A percentile compares a stretch with the other conserved stretches of the same genome.
These are phyloP conservation scores for Erannis defoliaria DNA, from an alignment of 2,888 invertebrate species.

Conservation along the genomic window DNA sequence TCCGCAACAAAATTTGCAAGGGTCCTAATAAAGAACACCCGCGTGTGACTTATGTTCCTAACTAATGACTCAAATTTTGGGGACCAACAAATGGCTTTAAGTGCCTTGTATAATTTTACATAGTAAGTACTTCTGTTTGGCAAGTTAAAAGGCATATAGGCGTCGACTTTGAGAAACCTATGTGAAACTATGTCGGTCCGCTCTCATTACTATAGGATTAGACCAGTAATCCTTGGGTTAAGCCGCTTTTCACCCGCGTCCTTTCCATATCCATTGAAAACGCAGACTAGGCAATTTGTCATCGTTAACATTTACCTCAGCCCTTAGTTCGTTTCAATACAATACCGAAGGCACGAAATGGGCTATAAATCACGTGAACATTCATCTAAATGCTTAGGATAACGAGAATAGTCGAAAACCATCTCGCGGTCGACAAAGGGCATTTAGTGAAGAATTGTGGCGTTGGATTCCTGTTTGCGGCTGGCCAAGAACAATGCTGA, in stretches of 20 bases:
- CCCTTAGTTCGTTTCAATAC: constrained; percentile 14
- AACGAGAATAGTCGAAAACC: constrained; percentile 8
- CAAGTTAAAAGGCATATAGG: neutral
- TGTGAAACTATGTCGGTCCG: neutral
- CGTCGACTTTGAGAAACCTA: neutral
- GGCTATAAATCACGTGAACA: constrained; percentile 25
- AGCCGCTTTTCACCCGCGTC: constrained; percentile 11
- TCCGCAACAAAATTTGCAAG: constrained; percentile 10
- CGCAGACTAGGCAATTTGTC: constrained; percentile 15
- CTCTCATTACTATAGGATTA: constrained; percentile 6
- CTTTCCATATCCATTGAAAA: constrained; percentile 1
- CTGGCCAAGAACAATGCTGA: neutral
- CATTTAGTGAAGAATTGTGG: constrained; percentile 17
- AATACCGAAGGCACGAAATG: constrained; percentile 17
- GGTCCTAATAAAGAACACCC: constrained; percentile 27
- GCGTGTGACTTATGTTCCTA: constrained; percentile 28
- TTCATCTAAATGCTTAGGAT: constrained; percentile 12
- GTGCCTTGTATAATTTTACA: constrained; percentile 23
- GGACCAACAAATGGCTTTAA: constrained; percentile 18
- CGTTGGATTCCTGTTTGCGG: neutral
- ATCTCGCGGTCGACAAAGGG: constrained; percentile 11
- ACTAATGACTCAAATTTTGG: constrained; percentile 24
- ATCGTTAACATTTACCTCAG: constrained; percentile 21
- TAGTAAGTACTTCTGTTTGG: too few relatives aligned
- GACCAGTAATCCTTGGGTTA: constrained; percentile 4